A percentile compares a stretch with the other conserved stretches of the same genome.
phyloP scores from a whole-genome alignment of 2,797 vertebrate species.

The Eremophila alpestris region DNA sequence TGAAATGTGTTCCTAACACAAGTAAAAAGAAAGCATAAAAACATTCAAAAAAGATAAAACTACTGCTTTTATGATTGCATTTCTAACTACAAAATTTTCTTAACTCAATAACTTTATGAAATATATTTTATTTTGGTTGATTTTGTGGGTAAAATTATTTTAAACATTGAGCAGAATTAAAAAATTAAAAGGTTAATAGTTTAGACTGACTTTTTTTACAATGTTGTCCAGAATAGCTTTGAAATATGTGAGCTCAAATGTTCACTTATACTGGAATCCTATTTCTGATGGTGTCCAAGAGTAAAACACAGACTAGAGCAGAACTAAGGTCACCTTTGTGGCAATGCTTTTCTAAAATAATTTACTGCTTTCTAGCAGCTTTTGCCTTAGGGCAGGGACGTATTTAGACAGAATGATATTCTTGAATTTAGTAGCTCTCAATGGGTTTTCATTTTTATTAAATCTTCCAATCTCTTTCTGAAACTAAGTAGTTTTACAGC shows the following conservation, averaged over 20 bases:
- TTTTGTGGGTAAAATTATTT: neutral
- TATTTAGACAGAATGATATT: neutral
- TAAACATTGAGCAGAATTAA: neutral
- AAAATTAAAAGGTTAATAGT: neutral
- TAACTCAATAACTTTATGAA: neutral
- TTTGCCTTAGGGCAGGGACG: neutral
- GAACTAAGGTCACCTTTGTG: neutral
- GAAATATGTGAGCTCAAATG: neutral
- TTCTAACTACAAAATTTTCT: neutral
- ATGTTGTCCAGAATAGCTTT: neutral
- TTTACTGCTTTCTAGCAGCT: neutral
- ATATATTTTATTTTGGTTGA: neutral
- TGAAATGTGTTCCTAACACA: neutral
- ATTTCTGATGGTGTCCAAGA: neutral
- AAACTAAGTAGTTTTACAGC: neutral
- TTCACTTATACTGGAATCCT: neutral
- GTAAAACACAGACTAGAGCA: neutral
- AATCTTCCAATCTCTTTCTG: neutral
- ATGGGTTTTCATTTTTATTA: neutral
- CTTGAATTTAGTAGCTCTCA: neutral
- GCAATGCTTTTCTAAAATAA: neutral
- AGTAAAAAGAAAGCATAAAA: neutral
- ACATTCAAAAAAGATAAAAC: neutral
- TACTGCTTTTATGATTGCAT: neutral
- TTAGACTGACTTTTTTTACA: neutral